Evolutionary conservation across 2,888 invertebrate species (phyloP), one percentile per base, ranked within the genome.

Genomic region (Resseliella maxima): DNA sequence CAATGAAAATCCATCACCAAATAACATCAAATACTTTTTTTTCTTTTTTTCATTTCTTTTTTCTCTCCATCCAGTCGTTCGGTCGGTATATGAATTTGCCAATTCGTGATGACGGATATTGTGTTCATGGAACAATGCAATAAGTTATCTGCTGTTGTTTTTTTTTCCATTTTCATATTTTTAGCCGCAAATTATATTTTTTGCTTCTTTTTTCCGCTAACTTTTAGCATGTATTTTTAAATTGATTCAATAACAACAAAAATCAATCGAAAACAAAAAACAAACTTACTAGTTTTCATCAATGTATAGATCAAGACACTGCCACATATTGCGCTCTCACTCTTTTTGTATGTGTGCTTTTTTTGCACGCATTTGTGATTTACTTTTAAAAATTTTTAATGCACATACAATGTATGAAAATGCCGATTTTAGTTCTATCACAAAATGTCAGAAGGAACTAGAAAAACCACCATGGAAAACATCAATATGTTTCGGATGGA

Each of bases 71-170:
- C 15, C 50, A 8, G 50, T 21, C 15, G 24, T 59, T 24, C 59
- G 31, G 12, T 31, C 10, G 31, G 12, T 59, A 15, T 31, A 72
- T 72, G 31, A 31, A 31, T 27, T 72, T n/a, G 72, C 72, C 27
- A n/a, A 15, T 72, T 72, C 72, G 72, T 72, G 72, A 31, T 35
- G 31, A 72, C 72, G 72, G 72, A 72, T 72, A 72, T 72, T 72
- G 72, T 72, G 72, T 72, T 72, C 72, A 72, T 72, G 72, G 35
- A 72, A 72, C 72, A 72, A 72, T 72, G 72, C 72, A 72, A 72
- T 72, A 72, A 72, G 35, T 35, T 72, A 72, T 72, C 15, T 72
- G 31, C 72, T 31, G 72, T 12, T 15, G 15, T 72, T 15, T 27
- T 31, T 35, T 72, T 31, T 72, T 31, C 31, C 15, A 31, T 0